Evolutionary conservation across 1,140 invertebrate genomes (phyloP), one percentile per base, ranked within the genome.

Genomic region (Calycopis cecrops): DNA sequence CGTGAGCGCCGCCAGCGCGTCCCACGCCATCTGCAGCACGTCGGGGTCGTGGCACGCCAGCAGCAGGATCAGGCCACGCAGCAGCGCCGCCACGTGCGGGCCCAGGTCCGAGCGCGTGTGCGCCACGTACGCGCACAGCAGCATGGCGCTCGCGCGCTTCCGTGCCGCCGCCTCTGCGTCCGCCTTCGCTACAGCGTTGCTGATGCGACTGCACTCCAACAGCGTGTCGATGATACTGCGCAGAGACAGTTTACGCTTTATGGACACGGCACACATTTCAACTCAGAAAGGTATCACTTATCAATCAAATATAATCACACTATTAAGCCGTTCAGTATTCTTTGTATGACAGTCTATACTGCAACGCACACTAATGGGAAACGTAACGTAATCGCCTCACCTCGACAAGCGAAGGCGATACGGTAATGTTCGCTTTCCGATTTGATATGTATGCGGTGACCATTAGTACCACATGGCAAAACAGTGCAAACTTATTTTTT

Each of bases 101-200:
- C 92, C 91, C 62, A 97, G 96, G 83, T 97, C 95, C 0, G 93
- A 94, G 57, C 94, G 92, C 3, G 96, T 94, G 76, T 97, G 94
- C 37, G 93, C 91, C 83, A 97, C 98, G 86, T 97, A 99, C 4
- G 93, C 93, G 71, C 94, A 95, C 8, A 99, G 87, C 35, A 99
- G 90, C n/a, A 93, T 94, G 4, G 95, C 93, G 1, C 96, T 94
- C 18, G 96, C 94, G 59, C 93, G 90, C 48, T 94, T 90, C 6
- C 40, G 40, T 16, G 12, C 40, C 40, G 9, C 12, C 14, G 14
- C 40, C 59, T 92, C 90, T 9, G 90, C 90, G 10, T 88, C 80
- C 60, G 91, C 90, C 59, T 92, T 90, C 11, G 90, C 89, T 11
- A 88, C 79, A 28, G n/a, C 63, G 91, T 14, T 90, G 11, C 92